phyloP scores from a whole-genome alignment of 2,113 vertebrate genomes.

The Apeltes quadracus region DNA sequence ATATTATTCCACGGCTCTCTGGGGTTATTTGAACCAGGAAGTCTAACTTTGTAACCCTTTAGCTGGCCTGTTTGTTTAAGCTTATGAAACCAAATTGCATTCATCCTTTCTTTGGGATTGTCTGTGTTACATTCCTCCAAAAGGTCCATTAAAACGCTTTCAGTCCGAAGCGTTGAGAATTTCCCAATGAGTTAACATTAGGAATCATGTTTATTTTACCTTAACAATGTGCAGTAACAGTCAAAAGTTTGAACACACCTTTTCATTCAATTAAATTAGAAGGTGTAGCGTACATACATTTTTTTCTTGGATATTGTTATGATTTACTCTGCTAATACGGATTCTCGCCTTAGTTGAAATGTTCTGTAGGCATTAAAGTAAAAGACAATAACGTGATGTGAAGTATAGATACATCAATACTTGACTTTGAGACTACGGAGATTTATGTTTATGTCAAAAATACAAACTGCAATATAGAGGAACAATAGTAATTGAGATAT shows the following conservation, averaged over 20 bases:
- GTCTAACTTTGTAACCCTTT: neutral
- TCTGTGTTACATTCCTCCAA: conserved; percentile 22
- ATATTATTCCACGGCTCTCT: conserved; percentile 10
- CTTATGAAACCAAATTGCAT: conserved; percentile 27
- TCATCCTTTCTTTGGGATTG: conserved; percentile 19
- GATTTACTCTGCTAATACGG: neutral
- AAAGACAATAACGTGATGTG: neutral
- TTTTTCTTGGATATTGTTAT: conserved; percentile 6
- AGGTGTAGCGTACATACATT: no score
- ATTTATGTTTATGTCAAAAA: conserved; percentile 4
- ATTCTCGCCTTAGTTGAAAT: conserved; percentile 5
- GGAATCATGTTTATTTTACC: conserved; percentile 6
- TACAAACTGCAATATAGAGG: neutral
- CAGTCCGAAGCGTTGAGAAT: conserved; percentile 23
- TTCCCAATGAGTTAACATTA: conserved; percentile 26
- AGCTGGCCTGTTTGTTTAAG: conserved; percentile 28
- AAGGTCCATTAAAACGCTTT: conserved; percentile 24
- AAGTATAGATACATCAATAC: conserved; percentile 6
- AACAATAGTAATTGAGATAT: conserved; percentile 22
- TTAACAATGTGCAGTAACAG: neutral
- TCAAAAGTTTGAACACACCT: no score
- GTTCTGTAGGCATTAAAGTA: neutral
- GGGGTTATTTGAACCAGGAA: conserved; percentile 1
- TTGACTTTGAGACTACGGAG: neutral
- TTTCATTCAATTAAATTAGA: neutral